Percentiles rank a stretch among this genome's conserved stretches.
Conservation (phyloP, 2,113 vertebrate species). For the Baryphthengus martii region DNA sequence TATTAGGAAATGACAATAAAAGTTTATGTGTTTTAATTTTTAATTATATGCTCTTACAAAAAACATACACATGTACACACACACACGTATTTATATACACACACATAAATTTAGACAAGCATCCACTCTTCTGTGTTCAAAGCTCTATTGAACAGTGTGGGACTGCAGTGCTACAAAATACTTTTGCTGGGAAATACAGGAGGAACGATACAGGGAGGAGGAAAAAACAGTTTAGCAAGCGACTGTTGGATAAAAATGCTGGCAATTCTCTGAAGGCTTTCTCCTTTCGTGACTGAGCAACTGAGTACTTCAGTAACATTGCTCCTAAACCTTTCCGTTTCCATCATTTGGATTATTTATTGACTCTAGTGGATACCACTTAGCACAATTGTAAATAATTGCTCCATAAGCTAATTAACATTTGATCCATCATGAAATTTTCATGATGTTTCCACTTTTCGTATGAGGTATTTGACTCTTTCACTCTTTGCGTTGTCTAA, state of each 20-base stretch:
- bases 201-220: not conserved
- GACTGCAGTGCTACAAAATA: not conserved
- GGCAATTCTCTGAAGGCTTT: not conserved
- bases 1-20: too few species aligned
- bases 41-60: not conserved
- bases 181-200: not conserved
- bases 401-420: not conserved
- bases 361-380: not conserved
- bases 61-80: fast-evolving
- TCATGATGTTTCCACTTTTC: not conserved
- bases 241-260: not conserved
- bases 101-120: not conserved
- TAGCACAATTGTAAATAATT: not conserved
- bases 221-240: not conserved
- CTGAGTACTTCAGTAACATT: not conserved
- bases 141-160: not conserved
- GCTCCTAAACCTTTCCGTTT: not conserved
- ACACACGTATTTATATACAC: not conserved
- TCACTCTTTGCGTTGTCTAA: not conserved
- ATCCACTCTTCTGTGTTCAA: not conserved
- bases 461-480: not conserved
- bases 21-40: not conserved
- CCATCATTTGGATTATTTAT: not conserved
- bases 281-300: not conserved
- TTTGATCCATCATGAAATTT: not conserved